Conservation (phyloP, 2,797 vertebrate genomes). For the Scarus forsteni region DNA sequence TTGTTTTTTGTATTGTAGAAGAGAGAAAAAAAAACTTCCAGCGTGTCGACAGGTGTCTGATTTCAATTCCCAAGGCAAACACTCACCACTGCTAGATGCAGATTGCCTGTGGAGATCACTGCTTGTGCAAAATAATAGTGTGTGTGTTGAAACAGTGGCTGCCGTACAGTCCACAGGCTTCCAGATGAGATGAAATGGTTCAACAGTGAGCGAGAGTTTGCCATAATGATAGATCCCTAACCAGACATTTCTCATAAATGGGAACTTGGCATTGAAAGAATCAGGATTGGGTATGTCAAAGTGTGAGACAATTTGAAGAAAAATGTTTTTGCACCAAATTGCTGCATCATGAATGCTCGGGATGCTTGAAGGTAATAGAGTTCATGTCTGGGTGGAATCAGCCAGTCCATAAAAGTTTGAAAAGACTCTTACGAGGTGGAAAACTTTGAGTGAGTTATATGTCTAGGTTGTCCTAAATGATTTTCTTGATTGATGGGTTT, state of each 20-base stretch:
- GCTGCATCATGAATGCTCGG: slow-evolving; percentile 57
- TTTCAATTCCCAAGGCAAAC: slow-evolving; percentile 79
- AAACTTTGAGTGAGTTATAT: slow-evolving; percentile 41
- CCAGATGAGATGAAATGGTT: slow-evolving; percentile 75
- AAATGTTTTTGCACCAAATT: slow-evolving; percentile 70
- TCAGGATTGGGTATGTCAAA: slow-evolving; percentile 46
- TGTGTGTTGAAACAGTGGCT: slow-evolving; percentile 61
- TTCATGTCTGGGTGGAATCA: slow-evolving; percentile 56
- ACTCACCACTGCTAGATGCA: slow-evolving; percentile 74
- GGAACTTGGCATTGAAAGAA: slow-evolving; percentile 75
- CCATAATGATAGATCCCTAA: slow-evolving; percentile 82
- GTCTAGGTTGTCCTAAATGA: slow-evolving; percentile 30
- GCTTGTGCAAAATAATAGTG: slow-evolving; percentile 81
- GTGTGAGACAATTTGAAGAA: slow-evolving; percentile 71
- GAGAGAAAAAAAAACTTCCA: slow-evolving; percentile 24
- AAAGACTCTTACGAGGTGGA: slow-evolving; percentile 25
- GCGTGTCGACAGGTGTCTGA: slow-evolving; percentile 77
- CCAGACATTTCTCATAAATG: slow-evolving; percentile 83
- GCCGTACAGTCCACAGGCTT: slow-evolving; percentile 48
- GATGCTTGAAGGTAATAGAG: slow-evolving; percentile 71
- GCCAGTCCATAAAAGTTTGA: slow-evolving; percentile 49
- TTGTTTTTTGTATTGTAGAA: slow-evolving; percentile 52
- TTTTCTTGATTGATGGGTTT: slow-evolving; percentile 51
- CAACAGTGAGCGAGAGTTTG: slow-evolving; percentile 76
- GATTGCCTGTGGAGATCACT: slow-evolving; percentile 83